Base-by-base conservation (phyloP, 2,888 invertebrate species). In the Pterobdella sp. region DNA sequence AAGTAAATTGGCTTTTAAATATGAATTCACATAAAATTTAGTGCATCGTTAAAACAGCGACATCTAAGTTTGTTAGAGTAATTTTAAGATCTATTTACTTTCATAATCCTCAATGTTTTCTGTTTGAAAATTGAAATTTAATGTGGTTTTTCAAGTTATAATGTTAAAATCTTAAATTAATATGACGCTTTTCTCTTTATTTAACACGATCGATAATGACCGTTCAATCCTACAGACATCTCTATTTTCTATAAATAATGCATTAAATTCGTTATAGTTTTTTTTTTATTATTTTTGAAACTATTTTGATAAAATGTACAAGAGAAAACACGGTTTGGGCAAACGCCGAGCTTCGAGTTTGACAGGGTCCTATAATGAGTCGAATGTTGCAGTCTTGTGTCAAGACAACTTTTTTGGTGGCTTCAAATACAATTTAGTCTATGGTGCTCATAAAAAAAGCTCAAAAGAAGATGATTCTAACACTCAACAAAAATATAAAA, bases 361-460 rank as follows among this genome's bases (percentile, higher is more conserved):
- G 52, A 79, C 80, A 1, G 76, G 79, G 31, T 80, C 81, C 0
- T 81, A 81, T 73, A 79, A 79, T 73, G 81, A 81, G 71, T 77
- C 80, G 0, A 76, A 78, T 32, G 70, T 76, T n/a, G 75, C 77
- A 1, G 22, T 77, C 4, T 71, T 73, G 31, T 77, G 68, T 32
- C 75, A 76, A 4, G 77, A 76, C 36, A 74, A 73, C 18, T 76
- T 73, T 69, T 71, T 71, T 36, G 34, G 52, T 14, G 56, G 56
- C 26, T 71, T 71, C 60, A 42, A 52, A 10, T 71, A 52, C 31
- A 71, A 56, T n/a, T 32, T 71, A 32, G 22, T 36, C 3, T 71
- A 56, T 63, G 71, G 63, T 14, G 1, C 37, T 0, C 37, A 42
- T 26, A 32, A 32, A 3, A 71, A 71, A 49, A 0, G 14, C 22